phyloP scores from a whole-genome alignment of 2,888 invertebrate species.

The Dryocosmus kuriphilus region DNA sequence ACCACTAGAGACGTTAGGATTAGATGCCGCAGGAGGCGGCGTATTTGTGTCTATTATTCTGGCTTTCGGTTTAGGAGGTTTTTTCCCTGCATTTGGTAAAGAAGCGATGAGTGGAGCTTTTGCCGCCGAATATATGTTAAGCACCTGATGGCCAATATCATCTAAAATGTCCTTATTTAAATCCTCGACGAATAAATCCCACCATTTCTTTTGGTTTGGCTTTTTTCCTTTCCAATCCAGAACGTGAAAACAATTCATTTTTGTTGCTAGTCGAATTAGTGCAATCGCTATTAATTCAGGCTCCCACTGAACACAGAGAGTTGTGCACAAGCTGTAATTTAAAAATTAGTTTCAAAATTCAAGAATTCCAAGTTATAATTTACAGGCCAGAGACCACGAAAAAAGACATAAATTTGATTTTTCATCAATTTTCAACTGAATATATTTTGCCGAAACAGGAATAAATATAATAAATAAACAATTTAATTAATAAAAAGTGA shows the following conservation, averaged over 20 bases:
- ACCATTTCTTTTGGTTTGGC: conserved; percentile 91
- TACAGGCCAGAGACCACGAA: no score
- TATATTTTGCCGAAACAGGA: no score
- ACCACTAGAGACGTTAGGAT: background rate
- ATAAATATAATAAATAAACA: no score
- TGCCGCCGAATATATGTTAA: conserved; percentile 86
- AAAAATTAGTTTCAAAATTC: background rate
- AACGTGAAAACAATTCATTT: background rate
- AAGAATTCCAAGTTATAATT: no score
- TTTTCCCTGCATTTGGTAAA: background rate
- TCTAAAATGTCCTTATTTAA: conserved; percentile 96
- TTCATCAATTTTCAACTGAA: no score
- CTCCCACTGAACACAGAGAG: conserved; percentile 33
- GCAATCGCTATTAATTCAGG: conserved; percentile 20
- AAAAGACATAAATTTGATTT: no score
- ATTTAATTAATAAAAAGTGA: no score
- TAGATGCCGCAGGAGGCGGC: background rate
- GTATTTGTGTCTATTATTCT: background rate
- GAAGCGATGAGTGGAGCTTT: background rate
- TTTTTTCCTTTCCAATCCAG: conserved; percentile 84
- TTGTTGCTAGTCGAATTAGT: conserved; percentile 3
- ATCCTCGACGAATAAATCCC: conserved; percentile 98
- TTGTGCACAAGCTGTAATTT: conserved; percentile 6
- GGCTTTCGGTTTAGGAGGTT: background rate
- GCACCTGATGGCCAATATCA: conserved; percentile 96